Evolutionary conservation across 2,113 vertebrate species (phyloP), one percentile per base, ranked within the genome.

Genomic region (Cercocebus atys): DNA sequence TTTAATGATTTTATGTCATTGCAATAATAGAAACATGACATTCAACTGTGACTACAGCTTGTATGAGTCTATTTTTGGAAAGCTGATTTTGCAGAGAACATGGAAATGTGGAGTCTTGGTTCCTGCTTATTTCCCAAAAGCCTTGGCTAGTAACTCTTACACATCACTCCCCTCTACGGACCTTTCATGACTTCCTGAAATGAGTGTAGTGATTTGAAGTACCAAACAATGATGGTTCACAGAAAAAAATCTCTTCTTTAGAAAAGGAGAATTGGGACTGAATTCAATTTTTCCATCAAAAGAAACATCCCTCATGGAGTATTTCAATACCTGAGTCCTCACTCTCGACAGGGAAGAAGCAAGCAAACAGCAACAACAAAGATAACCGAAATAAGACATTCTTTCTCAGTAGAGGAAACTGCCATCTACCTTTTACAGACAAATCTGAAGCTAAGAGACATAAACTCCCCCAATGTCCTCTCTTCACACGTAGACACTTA

Each of bases 1-100:
- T 96, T 96, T 86, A 97, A 96, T 97, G 78, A 97, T 97, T 97
- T 97, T 90, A 93, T 94, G 93, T 91, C 88, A 96, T 86, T 2
- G 0, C 94, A 91, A 45, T 81, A 90, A 91, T 87, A 93, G 81
- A 94, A 97, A 93, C 91, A 88, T 55, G 89, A 92, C 92, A 88
- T 95, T 98, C 97, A 93, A 55, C 55, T 83, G 78, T 92, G 90
- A 98, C 95, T 86, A 92, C n/a, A 88, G 86, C 73, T 64, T 94
- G 50, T 85, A 13, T 4, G 45, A 82, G 9, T 57, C 85, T 95
- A 96, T 95, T 97, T 97, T 95, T 88, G 57, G 89, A 88, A 97
- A 79, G 27, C 22, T 66, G 81, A 45, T 92, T 90, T 94, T 84
- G 16, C 57, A 87, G 89, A 97, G 96, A 82, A 88, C 81, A 89